Evolutionary conservation across 2,797 vertebrate species (phyloP).

Genomic region (Megalops cyprinoides): DNA sequence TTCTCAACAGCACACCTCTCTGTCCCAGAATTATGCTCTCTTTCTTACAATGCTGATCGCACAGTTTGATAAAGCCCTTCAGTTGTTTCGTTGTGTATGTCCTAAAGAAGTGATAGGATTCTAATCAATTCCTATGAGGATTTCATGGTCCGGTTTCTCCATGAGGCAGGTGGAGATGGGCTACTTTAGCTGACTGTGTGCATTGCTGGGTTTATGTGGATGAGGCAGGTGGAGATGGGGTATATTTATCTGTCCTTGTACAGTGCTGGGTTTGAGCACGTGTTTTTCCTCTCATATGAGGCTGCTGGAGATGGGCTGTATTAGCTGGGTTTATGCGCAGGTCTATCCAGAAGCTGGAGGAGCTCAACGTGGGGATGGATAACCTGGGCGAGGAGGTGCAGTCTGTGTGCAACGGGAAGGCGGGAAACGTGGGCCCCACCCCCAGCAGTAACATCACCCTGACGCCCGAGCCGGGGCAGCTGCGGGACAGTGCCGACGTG

Average conservation of each 20-base stretch:
- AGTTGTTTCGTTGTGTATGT: no score
- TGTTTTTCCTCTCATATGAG: background rate
- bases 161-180: background rate
- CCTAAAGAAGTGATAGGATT: no score
- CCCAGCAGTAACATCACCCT: conserved; percentile 50
- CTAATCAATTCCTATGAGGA: no score
- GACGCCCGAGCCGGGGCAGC: conserved; percentile 61
- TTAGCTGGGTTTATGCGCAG: conserved; percentile 60
- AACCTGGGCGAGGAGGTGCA: conserved; percentile 84
- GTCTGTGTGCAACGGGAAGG: conserved; percentile 76
- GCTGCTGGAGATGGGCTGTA: conserved; percentile 21
- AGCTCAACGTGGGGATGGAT: conserved; percentile 92
- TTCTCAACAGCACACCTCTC: no score
- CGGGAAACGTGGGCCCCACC: conserved; percentile 53
- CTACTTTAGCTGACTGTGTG: background rate
- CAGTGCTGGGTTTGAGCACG: background rate
- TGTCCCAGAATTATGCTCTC: no score
- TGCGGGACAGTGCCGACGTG: conserved; percentile 62
- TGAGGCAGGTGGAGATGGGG: background rate
- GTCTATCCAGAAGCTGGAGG: conserved; percentile 94
- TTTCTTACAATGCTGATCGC: no score
- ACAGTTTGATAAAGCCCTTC: no score
- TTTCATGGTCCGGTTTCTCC: background rate
- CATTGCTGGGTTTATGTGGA: background rate
- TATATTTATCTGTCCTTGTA: background rate